phyloP scores from a whole-genome alignment of 2,888 invertebrate species.

The Oligia fasciuncula region DNA sequence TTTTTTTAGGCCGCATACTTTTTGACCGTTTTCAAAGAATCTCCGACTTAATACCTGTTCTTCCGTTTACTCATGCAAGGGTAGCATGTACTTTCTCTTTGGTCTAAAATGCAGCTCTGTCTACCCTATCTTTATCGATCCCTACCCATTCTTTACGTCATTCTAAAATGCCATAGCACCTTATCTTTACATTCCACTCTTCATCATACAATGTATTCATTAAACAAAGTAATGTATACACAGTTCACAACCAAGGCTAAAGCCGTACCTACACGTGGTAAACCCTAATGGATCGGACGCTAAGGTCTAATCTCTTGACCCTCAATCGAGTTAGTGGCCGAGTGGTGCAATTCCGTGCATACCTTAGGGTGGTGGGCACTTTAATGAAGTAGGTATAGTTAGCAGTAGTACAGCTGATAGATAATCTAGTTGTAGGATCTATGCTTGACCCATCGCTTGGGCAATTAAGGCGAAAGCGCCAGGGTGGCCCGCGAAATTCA shows the following conservation, averaged over 20 bases:
- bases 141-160: neutral
- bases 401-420: constrained; percentile 3
- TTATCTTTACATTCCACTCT: constrained; percentile 5
- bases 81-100: too few relatives aligned
- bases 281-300: constrained; percentile 25
- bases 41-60: too few relatives aligned
- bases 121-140: neutral
- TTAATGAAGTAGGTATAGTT: constrained; percentile 20
- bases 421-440: constrained; percentile 30
- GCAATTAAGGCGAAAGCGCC: too few relatives aligned
- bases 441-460: constrained; percentile 13
- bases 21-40: too few relatives aligned
- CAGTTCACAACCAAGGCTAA: constrained; percentile 15
- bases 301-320: constrained; percentile 56
- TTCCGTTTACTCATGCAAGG: too few relatives aligned
- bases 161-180: neutral
- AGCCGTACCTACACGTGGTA: constrained; percentile 6
- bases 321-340: constrained; percentile 58
- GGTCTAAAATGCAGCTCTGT: neutral
- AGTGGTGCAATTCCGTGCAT: constrained; percentile 62
- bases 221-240: constrained; percentile 7
- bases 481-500: too few relatives aligned
- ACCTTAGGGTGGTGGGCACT: constrained; percentile 41
- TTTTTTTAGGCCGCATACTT: too few relatives aligned
- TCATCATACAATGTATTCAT: constrained; percentile 19